Evolutionary conservation across 2,888 invertebrate genomes (phyloP).

Genomic region (Metopia argyrocephala): DNA sequence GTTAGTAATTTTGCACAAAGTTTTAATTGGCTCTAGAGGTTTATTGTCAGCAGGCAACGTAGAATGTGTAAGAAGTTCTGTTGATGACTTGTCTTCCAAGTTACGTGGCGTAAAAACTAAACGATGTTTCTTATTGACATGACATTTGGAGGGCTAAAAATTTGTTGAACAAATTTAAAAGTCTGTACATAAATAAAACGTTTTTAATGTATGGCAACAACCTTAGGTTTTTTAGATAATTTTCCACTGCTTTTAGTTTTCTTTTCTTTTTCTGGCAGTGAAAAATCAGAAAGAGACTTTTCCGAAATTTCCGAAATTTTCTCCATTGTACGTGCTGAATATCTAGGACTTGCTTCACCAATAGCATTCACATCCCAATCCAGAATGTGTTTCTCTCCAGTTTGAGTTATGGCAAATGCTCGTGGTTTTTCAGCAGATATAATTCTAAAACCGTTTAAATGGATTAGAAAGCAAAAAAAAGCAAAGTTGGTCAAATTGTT

Average conservation of each 20-base stretch:
- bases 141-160: constrained; percentile 10
- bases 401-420: constrained; percentile 51
- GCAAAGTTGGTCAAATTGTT: not conserved
- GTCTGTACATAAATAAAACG: not conserved
- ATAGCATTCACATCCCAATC: constrained; percentile 48
- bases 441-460: constrained; percentile 13
- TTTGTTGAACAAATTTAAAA: not conserved
- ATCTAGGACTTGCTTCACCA: constrained; percentile 1
- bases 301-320: constrained; percentile 41
- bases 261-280: not conserved
- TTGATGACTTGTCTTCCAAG: constrained; percentile 21
- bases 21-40: not conserved
- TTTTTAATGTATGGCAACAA: not conserved
- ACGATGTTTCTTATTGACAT: constrained; percentile 52
- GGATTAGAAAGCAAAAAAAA: too few relatives aligned
- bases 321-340: constrained; percentile 10
- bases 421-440: constrained; percentile 49
- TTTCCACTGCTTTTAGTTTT: not conserved
- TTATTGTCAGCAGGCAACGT: not conserved
- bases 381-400: constrained; percentile 60
- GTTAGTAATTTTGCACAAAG: not conserved
- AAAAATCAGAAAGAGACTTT: constrained; percentile 23
- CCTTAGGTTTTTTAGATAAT: constrained; percentile 43
- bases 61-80: not conserved
- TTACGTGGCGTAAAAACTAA: constrained; percentile 59